phyloP scores from a whole-genome alignment of 2,113 vertebrate genomes.

The Clarias magur region DNA sequence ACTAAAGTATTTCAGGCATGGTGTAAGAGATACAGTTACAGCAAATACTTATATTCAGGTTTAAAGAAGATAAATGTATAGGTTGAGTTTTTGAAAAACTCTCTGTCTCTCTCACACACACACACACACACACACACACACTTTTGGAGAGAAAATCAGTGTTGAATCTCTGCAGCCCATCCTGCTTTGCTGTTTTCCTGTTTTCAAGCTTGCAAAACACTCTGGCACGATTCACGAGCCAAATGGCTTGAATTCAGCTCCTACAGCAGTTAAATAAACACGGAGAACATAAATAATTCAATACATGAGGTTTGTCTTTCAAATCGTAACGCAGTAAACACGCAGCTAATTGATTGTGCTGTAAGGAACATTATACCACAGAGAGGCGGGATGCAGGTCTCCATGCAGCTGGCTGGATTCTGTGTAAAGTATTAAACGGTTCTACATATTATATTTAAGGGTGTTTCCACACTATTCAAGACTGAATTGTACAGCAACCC shows the following conservation, averaged over 20 bases:
- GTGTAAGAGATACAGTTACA: conserved; percentile 43
- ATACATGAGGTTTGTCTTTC: background rate
- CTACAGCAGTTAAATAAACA: background rate
- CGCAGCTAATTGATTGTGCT: no score
- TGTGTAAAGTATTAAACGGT: background rate
- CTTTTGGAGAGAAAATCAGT: conserved; percentile 3
- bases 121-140: background rate
- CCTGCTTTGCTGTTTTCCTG: conserved; percentile 53
- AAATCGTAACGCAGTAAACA: background rate
- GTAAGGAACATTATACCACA: background rate
- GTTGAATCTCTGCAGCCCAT: conserved; percentile 29
- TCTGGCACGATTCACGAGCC: conserved; percentile 21
- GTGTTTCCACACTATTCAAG: no score
- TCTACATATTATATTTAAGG: background rate
- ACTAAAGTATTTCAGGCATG: conserved; percentile 40
- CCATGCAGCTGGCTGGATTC: no score
- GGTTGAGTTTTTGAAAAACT: background rate
- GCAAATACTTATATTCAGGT: conserved; percentile 36
- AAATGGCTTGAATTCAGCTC: conserved; percentile 29
- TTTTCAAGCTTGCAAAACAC: conserved; percentile 40
- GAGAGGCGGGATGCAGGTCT: background rate
- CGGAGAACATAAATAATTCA: background rate
- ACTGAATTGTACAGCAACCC: no score
- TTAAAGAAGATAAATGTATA: conserved; percentile 17
- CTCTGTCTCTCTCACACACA: background rate